Evolutionary conservation across 1,140 invertebrate genomes (phyloP).

Genomic region (Drosophila suzukii): DNA sequence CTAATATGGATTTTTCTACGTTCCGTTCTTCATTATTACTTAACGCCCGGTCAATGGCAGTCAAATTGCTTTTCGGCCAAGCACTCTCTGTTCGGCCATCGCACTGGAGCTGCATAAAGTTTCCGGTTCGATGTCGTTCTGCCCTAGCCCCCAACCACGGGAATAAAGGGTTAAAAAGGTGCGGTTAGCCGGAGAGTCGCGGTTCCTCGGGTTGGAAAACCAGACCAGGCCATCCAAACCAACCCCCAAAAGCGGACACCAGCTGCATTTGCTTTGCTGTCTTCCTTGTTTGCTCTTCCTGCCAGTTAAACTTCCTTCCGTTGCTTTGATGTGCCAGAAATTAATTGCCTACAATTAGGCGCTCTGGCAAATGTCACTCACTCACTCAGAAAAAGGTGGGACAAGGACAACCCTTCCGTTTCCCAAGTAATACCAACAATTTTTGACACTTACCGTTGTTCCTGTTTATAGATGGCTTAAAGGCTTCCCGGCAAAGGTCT

Average conservation of each 20-base stretch:
- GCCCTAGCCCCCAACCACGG: slow-evolving; percentile 50
- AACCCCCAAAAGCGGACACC: slow-evolving; percentile 64
- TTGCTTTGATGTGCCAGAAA: slow-evolving; percentile 83
- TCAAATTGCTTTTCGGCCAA: slow-evolving; percentile 72
- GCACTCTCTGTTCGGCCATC: slow-evolving; percentile 53
- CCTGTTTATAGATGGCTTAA: slow-evolving; percentile 69
- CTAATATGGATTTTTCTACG: slow-evolving; percentile 61
- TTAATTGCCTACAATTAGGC: slow-evolving; percentile 84
- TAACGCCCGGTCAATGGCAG: slow-evolving; percentile 73
- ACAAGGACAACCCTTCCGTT: slow-evolving; percentile 1
- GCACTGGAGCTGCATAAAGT: slow-evolving; percentile 69
- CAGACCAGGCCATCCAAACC: slow-evolving; percentile 10
- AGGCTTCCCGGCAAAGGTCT: slow-evolving; percentile 59
- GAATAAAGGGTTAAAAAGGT: slow-evolving; percentile 78
- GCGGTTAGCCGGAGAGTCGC: slow-evolving; percentile 72
- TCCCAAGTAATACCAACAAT: slow-evolving; percentile 21
- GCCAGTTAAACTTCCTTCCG: slow-evolving; percentile 57
- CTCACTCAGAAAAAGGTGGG: slow-evolving; percentile 23
- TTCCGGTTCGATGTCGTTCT: slow-evolving; percentile 55
- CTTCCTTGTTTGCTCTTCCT: slow-evolving; percentile 51
- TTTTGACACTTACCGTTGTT: slow-evolving; percentile 77
- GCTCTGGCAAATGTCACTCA: slow-evolving; percentile 75
- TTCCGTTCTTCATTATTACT: slow-evolving; percentile 76
- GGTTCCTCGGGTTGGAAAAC: slow-evolving; percentile 20
- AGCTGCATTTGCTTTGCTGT: slow-evolving; percentile 76